Evolutionary conservation across 2,113 vertebrate species (phyloP), one percentile per base, ranked within the genome.

Genomic region (Regulus satrapa): DNA sequence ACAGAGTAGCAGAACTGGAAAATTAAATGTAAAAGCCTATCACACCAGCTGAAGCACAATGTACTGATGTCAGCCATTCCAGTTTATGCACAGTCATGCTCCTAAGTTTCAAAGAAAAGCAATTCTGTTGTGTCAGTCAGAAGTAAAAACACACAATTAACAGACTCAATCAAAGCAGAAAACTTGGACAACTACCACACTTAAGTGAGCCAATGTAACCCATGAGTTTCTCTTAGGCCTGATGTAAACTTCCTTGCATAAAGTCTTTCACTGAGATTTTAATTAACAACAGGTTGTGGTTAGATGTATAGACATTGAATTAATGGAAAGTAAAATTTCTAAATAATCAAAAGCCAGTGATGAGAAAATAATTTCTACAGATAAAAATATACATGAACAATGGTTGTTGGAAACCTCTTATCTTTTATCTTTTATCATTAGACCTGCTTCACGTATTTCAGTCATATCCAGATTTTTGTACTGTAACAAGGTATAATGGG

Each of bases 31-130:
- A 56, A 66, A 85, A 76, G 21, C 31, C 4, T 63, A 28, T 34
- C 12, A 67, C 19, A 66, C 4, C 23, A 81, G 29, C 14, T 45
- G 67, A 83, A 74, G 41, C 26, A 61, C 0, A 0, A 46, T 26
- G 18, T 41, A 13, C 13, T 76, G 54, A 51, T 2, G 18, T 71
- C 26, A 78, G 9, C 32, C 40, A 34, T 66, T 87, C 51, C 0
- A 1, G 21, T 73, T 92, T 63, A 51, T 31, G 18, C 21, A 32
- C 19, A 56, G 24, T 85, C 20, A 20, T 21, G 25, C 64, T 6
- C 46, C 24, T 19, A 62, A 68, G 2, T 76, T 84, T 61, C 40
- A 74, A 58, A 66, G 32, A 48, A 75, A 79, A 79, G 31, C 24
- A 93, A 36, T 67, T 24, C 17, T 61, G 5, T 66, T 48, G 9